Base-by-base conservation (phyloP, 2,797 vertebrate species). In the Anguilla marmorata region DNA sequence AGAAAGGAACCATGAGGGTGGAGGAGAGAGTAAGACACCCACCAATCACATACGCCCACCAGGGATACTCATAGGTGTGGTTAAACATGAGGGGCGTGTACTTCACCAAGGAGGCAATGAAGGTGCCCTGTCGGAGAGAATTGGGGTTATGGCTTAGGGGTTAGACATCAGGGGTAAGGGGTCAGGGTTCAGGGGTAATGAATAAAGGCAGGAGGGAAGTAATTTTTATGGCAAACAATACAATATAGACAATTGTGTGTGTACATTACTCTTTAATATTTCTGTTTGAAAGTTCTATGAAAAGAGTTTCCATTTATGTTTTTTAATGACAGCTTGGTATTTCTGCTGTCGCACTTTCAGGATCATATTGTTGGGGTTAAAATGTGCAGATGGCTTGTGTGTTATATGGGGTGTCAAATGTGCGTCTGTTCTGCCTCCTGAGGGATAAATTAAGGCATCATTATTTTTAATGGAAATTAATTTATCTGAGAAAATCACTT, bases 1-100 rank as follows among this genome's bases (percentile, higher is more conserved):
- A 96, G 37, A 95, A 66, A 83, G 96, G 96, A 86, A 96, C 91
- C 87, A 96, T 6, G 11, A 97, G 91, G 2, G 96, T 96, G n/a
- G 96, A 96, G 12, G 96, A 97, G 16, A 96, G 95, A 24, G 95
- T 96, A 12, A 97, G 93, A 80, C 95, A 93, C 19, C 94, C 95
- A 83, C 96, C 96, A 0, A 97, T 93, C 7, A 91, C 56, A 8
- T 96, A 96, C 72, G 96, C 96, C 96, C 96, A 97, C 96, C 96
- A 97, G n/a, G 96, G 96, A 87, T 96, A 97, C 85, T 96, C 95
- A 87, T 97, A 97, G 0, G 90, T 91, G 88, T 94, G 94, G 94
- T 95, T 96, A 85, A 96, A 94, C 89, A 94, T 96, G 9, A 96
- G 94, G 0, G 96, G 96, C 0, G 92, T 94, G 76, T 96, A 94